Conservation (phyloP, 2,113 vertebrate species). For the Pachycephala philippinensis region DNA sequence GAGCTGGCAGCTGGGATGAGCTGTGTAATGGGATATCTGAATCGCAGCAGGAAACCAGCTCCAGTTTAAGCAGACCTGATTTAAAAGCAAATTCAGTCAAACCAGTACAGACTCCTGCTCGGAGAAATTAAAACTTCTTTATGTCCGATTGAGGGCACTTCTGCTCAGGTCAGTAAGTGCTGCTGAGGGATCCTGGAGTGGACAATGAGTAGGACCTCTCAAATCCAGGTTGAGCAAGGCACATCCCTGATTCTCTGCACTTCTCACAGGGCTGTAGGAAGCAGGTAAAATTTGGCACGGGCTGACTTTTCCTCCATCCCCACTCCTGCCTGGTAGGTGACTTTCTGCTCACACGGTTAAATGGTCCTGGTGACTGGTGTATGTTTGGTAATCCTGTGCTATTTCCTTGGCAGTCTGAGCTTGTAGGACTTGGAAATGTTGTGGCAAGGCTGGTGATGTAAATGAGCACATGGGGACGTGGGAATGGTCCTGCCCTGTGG, state of each 20-base stretch:
- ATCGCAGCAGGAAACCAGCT: background rate
- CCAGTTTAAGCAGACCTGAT: background rate
- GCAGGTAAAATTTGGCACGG: background rate
- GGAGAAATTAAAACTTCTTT: background rate
- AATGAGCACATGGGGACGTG: background rate
- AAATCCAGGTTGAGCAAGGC: fast-evolving
- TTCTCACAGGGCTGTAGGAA: background rate
- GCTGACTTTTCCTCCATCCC: background rate
- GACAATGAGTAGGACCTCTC: background rate
- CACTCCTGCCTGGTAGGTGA: background rate
- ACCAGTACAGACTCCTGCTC: background rate
- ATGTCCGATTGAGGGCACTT: background rate
- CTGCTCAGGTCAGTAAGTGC: background rate
- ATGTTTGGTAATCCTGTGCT: background rate
- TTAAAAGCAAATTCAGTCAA: background rate
- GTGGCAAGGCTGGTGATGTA: background rate
- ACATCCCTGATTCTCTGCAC: background rate
- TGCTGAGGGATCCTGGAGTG: background rate
- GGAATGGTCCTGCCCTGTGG: background rate
- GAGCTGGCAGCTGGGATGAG: constrained; percentile 24
- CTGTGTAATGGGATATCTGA: constrained; percentile 47
- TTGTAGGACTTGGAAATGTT: background rate
- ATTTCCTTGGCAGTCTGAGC: background rate
- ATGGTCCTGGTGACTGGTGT: background rate
- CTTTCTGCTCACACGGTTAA: background rate